Conservation (phyloP, 2,888 invertebrate species). For the Onchidella celtica region DNA sequence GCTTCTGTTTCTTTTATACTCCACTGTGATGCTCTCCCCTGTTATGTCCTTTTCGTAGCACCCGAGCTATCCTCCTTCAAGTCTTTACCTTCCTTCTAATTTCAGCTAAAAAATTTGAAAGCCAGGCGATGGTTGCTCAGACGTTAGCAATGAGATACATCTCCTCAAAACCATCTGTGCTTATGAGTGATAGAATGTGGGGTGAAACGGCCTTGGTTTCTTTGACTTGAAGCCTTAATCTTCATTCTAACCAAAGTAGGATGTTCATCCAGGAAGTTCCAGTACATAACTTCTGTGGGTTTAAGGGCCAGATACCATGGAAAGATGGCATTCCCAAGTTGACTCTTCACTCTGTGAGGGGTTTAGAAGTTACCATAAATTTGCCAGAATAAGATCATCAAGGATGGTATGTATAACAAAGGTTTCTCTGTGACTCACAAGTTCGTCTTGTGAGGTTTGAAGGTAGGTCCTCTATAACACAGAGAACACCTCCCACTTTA, state of each 20-base stretch:
- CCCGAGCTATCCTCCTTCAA: no score
- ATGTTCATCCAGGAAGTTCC: not conserved
- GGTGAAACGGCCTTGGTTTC: not conserved
- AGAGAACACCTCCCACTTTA: not conserved
- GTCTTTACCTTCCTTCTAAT: constrained; percentile 9
- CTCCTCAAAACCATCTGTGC: not conserved
- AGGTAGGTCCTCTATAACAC: not conserved
- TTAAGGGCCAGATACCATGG: no score
- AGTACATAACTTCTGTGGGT: no score
- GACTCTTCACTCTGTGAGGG: no score
- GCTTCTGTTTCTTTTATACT: no score
- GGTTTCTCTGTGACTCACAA: not conserved
- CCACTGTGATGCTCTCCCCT: no score
- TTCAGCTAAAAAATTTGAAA: constrained; percentile 8
- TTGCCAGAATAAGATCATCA: no score
- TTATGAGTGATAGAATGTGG: constrained; percentile 8
- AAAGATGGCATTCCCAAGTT: no score
- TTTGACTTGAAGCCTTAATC: not conserved
- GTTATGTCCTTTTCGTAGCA: no score
- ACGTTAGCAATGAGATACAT: not conserved
- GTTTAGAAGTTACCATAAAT: no score
- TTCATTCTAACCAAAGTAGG: not conserved
- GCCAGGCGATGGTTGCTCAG: not conserved
- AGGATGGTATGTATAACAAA: not conserved
- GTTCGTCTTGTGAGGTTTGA: not conserved